Evolutionary conservation across 1,140 invertebrate species (phyloP).

Genomic region (Pachypsylla venusta): DNA sequence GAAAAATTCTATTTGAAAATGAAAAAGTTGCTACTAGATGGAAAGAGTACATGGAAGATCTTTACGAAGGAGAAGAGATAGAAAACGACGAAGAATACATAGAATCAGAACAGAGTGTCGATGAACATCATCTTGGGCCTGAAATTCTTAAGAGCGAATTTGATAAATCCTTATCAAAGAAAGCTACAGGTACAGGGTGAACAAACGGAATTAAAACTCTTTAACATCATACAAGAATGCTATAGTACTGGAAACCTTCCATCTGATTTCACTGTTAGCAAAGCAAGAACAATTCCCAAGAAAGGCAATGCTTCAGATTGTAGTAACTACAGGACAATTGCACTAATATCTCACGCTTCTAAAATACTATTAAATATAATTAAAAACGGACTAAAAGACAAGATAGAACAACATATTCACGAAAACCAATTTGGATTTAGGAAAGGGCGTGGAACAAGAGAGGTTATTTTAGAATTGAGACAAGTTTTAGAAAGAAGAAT

Average conservation of each 20-base stretch:
- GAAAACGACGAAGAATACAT: constrained; percentile 11
- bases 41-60: constrained; percentile 10
- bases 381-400: constrained; percentile 7
- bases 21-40: constrained; percentile 6
- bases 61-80: constrained; percentile 9
- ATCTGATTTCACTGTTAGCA: constrained; percentile 3
- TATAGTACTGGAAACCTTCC: constrained; percentile 12
- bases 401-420: constrained; percentile 10
- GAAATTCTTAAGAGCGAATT: constrained; percentile 11
- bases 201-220: constrained; percentile 4
- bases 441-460: constrained; percentile 11
- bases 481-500: constrained; percentile 12
- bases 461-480: constrained; percentile 11
- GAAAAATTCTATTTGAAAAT: constrained; percentile 6
- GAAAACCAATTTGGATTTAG: constrained; percentile 15
- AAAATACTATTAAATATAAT: constrained; percentile 15
- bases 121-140: constrained; percentile 4
- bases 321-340: constrained; percentile 19
- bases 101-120: constrained; percentile 10
- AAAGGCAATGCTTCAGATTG: constrained; percentile 15
- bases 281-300: constrained; percentile 12
- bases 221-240: constrained; percentile 11
- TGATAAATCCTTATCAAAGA: constrained; percentile 1
- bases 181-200: constrained; percentile 4
- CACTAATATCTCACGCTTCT: constrained; percentile 10